Conservation (phyloP, 2,797 vertebrate genomes). For the Ceryle rudis region DNA sequence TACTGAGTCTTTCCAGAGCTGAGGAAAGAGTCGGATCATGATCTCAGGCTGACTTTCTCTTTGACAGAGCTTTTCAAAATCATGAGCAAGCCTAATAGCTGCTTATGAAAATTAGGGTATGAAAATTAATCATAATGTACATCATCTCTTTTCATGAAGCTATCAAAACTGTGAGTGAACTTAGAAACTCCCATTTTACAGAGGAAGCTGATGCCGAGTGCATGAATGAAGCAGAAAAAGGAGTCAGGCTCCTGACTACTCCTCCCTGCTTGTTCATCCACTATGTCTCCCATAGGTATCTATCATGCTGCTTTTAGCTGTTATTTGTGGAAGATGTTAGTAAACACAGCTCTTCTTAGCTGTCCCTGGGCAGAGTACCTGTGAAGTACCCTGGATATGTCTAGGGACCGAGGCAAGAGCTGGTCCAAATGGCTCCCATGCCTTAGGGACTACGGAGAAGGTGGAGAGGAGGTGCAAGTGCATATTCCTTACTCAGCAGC, state of each 20-base stretch:
- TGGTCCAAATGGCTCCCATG: not conserved
- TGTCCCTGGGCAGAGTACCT: not conserved
- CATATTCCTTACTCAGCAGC: not conserved
- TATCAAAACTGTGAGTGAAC: slow-evolving; percentile 30
- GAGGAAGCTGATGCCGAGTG: not conserved
- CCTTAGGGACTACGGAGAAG: not conserved
- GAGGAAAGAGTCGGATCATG: not conserved
- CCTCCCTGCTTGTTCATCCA: not conserved
- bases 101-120: not conserved
- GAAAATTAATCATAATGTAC: slow-evolving; percentile 3
- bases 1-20: not conserved
- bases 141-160: slow-evolving; percentile 34
- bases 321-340: not conserved
- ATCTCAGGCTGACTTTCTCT: slow-evolving; percentile 32
- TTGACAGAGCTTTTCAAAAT: slow-evolving; percentile 34
- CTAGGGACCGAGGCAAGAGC: not conserved
- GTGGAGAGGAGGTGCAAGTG: not conserved
- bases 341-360: not conserved
- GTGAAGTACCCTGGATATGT: not conserved
- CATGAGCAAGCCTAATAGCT: slow-evolving; percentile 28
- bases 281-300: not conserved
- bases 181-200: not conserved
- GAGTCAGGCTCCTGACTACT: not conserved
- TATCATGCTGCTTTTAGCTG: not conserved
- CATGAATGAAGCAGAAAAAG: not conserved